These are phyloP conservation scores for Azemiops feae DNA, from an alignment of 2,113 vertebrate species.

Conservation along the genomic window DNA sequence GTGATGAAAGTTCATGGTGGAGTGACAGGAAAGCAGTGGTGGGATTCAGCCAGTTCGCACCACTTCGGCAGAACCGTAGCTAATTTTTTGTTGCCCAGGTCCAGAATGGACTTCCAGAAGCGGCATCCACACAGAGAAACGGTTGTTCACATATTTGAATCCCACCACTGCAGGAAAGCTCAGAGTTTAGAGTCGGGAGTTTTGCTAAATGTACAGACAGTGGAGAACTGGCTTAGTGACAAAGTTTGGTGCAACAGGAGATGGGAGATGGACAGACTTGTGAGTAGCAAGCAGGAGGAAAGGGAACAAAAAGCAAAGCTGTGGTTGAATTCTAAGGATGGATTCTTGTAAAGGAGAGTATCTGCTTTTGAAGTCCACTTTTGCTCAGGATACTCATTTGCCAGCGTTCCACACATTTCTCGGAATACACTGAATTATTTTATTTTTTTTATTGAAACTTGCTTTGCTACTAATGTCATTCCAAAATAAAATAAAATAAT, in stretches of 20 bases:
- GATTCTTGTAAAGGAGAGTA: neutral
- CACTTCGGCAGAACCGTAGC: no score
- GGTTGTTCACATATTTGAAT: no score
- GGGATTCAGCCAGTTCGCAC: no score
- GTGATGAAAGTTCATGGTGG: neutral
- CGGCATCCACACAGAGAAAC: no score
- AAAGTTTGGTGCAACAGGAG: neutral
- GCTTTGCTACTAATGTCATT: slow-evolving; percentile 1
- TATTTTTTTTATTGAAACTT: slow-evolving; percentile 1
- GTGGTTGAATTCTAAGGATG: neutral
- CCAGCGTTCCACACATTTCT: neutral
- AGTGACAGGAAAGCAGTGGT: neutral
- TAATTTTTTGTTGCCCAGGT: no score
- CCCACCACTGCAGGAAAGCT: neutral
- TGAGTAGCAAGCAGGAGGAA: neutral
- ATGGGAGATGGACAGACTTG: neutral
- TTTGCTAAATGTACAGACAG: neutral
- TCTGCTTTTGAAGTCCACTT: neutral
- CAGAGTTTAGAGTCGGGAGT: neutral
- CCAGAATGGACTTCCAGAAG: no score
- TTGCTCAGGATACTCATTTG: neutral
- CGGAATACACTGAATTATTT: neutral
- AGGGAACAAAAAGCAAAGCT: neutral
- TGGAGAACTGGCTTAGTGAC: neutral
- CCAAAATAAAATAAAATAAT: slow-evolving; percentile 30